Conservation (phyloP, 2,797 vertebrate species). For the Macropodus opercularis region DNA sequence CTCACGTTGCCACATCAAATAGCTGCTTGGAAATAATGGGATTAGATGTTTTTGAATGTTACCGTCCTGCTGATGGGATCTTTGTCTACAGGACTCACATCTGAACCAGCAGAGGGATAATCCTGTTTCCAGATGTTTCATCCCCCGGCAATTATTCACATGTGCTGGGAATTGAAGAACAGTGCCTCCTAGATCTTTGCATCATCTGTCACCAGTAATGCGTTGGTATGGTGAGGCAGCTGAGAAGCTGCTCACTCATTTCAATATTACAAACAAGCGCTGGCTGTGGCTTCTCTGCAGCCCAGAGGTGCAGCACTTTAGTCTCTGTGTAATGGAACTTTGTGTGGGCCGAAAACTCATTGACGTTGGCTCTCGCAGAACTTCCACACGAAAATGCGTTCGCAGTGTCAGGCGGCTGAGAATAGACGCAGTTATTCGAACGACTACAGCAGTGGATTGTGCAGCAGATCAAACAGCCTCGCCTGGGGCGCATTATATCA, state of each 20-base stretch:
- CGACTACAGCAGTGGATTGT: constrained; percentile 69
- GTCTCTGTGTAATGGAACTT: constrained; percentile 73
- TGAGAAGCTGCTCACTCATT: constrained; percentile 36
- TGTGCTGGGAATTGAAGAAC: constrained; percentile 56
- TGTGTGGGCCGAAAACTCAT: constrained; percentile 70
- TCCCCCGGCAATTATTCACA: constrained; percentile 55
- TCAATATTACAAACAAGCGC: constrained; percentile 58
- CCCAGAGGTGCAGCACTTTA: constrained; percentile 63
- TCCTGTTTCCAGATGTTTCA: constrained; percentile 67
- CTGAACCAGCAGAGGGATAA: constrained; percentile 57
- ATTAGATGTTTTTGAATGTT: constrained; percentile 47
- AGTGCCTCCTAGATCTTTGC: constrained; percentile 64
- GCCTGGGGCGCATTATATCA: constrained; percentile 74
- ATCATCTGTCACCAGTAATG: constrained; percentile 42
- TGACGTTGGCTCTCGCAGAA: constrained; percentile 60
- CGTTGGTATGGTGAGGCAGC: constrained; percentile 40
- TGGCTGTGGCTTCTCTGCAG: constrained; percentile 51
- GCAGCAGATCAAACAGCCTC: constrained; percentile 76
- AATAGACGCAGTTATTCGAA: constrained; percentile 69
- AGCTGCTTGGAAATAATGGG: constrained; percentile 44
- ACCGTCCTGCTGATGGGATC: constrained; percentile 59
- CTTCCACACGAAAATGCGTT: constrained; percentile 68
- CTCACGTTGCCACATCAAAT: constrained; percentile 64
- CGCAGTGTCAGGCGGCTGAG: constrained; percentile 71
- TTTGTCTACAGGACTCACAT: constrained; percentile 42